These are phyloP conservation scores for Sprattus sprattus DNA, from an alignment of 2,113 vertebrate species.

Conservation along the genomic window DNA sequence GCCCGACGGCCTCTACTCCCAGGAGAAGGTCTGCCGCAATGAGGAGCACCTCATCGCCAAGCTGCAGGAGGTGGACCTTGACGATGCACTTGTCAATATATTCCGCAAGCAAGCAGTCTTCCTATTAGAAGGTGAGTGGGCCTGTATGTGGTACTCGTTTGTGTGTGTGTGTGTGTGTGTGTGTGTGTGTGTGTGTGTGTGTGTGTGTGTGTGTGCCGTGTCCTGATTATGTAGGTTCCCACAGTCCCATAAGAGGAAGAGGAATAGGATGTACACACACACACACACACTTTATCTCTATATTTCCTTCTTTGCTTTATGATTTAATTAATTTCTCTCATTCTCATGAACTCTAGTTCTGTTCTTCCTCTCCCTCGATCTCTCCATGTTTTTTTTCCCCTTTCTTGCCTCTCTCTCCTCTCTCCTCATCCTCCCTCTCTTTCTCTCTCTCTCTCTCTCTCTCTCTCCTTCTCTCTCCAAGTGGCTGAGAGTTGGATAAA, in stretches of 20 bases:
- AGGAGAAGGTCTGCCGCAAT: constrained; percentile 94
- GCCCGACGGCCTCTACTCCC: constrained; percentile 93
- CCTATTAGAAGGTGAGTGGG: constrained; percentile 86
- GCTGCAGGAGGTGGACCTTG: constrained; percentile 87
- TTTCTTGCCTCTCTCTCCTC: not conserved
- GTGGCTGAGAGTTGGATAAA: too few relatives aligned
- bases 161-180: not conserved
- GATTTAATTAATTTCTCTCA: not conserved
- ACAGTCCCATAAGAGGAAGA: not conserved
- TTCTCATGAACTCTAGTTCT: not conserved
- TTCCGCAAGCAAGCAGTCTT: constrained; percentile 91
- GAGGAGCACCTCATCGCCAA: constrained; percentile 92
- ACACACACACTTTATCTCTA: not conserved
- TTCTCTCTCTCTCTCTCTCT: not conserved
- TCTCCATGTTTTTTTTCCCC: not conserved
- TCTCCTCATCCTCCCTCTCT: not conserved
- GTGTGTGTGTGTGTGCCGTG: not conserved
- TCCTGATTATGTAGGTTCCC: not conserved
- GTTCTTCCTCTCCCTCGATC: not conserved
- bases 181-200: constrained; percentile 7
- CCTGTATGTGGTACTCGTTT: not conserved
- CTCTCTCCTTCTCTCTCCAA: not conserved
- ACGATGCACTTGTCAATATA: constrained; percentile 88
- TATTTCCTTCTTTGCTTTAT: not conserved
- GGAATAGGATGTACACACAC: not conserved